Evolutionary conservation across 2,113 vertebrate species (phyloP), one percentile per base, ranked within the genome.

Genomic region (Lamprologus ornatipinnis): DNA sequence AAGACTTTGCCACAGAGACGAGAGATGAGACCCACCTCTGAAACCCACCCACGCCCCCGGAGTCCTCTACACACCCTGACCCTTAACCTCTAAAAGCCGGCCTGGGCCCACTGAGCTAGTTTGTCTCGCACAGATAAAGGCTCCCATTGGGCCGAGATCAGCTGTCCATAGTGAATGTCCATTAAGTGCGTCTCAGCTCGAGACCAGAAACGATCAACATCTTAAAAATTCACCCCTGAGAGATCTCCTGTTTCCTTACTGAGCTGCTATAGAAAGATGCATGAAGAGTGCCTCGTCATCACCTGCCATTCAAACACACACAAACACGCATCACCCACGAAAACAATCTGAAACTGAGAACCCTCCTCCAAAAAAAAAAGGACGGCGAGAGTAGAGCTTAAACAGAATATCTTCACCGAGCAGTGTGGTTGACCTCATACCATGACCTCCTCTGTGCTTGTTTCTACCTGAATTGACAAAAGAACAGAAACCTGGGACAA

Each of bases 21-120:
- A 96, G 97, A 1, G 97, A 97, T 0, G 98, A 99, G 95, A 99
- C 98, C 1, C 96, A 97, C 88, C 96, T 97, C 90, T 97, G 92
- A 96, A 85, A 26, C 9, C 26, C 57, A 68, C 11, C 63, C 63
- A 8, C 2, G 4, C 63, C 33, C 31, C 40, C 6, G 4, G 23
- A n/a, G 37, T 63, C 87, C 75, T 73, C 54, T 5, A 78, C 88
- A 83, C 84, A 83, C 84, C 87, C 60, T 53, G 58, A 89, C 89
- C 87, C 73, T 90, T 83, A 87, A 93, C 63, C 51, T 87, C 42
- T 51, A 2, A 28, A 83, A 89, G 86, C 81, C 37, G 11, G 28
- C 63, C 58, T 15, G 75, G 81, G 58, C 57, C 75, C 8, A 73
- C 63, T 5, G 65, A 79, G 55, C 82, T 82, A 1, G 37, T 81